These are phyloP conservation scores for Thecocarcelia acutangulata DNA, from an alignment of 2,888 invertebrate genomes.

Conservation along the genomic window DNA sequence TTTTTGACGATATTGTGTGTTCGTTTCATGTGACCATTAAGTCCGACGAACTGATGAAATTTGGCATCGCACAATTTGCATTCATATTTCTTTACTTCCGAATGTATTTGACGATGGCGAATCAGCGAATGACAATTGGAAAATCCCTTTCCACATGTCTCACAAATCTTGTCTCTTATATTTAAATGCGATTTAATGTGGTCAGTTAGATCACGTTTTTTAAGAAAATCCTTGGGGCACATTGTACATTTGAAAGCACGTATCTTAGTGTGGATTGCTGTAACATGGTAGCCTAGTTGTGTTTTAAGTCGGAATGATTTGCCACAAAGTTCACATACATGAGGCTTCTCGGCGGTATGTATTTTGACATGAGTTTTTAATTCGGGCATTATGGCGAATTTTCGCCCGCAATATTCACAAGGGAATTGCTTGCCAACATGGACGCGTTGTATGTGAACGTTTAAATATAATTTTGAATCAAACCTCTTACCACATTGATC, in stretches of 20 bases:
- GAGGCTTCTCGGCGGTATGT: constrained; percentile 75
- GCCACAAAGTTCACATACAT: constrained; percentile 76
- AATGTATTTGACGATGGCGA: constrained; percentile 76
- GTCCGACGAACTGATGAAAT: constrained; percentile 78
- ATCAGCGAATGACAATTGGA: constrained; percentile 76
- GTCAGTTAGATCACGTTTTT: constrained; percentile 74
- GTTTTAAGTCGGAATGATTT: constrained; percentile 75
- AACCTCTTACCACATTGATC: constrained; percentile 73
- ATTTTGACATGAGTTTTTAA: constrained; percentile 72
- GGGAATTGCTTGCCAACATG: constrained; percentile 75
- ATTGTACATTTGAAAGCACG: constrained; percentile 70
- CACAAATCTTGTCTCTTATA: constrained; percentile 77
- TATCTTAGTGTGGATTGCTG: constrained; percentile 69
- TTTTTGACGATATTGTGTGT: constrained; percentile 74
- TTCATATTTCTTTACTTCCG: constrained; percentile 76
- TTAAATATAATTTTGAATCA: constrained; percentile 70
- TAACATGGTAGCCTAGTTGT: constrained; percentile 74
- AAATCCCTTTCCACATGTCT: constrained; percentile 77
- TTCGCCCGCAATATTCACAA: constrained; percentile 73
- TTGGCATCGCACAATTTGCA: constrained; percentile 77
- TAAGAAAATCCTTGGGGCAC: constrained; percentile 74
- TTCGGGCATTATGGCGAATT: constrained; percentile 74
- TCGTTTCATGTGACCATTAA: constrained; percentile 78
- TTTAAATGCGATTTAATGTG: constrained; percentile 78
- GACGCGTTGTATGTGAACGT: constrained; percentile 72